phyloP scores from a whole-genome alignment of 2,888 invertebrate species.

The Polydrusus tereticollis region DNA sequence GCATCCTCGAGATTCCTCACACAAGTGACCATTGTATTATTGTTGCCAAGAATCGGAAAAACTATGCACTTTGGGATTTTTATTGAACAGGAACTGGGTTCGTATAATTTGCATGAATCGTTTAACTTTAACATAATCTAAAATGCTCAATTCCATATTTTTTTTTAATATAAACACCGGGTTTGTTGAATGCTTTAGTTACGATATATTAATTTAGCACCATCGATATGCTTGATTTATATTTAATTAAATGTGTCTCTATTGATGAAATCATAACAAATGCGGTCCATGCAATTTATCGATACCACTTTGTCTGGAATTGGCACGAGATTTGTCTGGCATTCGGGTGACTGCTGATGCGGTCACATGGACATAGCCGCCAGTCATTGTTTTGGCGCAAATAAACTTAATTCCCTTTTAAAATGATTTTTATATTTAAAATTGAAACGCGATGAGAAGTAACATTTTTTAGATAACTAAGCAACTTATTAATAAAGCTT shows the following conservation, averaged over 20 bases:
- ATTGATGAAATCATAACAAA: too few species aligned
- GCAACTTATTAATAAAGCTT: too few species aligned
- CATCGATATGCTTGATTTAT: too few species aligned
- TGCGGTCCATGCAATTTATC: slow-evolving; percentile 1
- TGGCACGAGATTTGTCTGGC: slow-evolving; percentile 24
- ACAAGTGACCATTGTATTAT: slow-evolving; percentile 27
- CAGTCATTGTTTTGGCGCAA: slow-evolving; percentile 30
- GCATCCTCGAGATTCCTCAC: slow-evolving; percentile 35
- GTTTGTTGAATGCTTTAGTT: too few species aligned
- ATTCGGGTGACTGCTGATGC: slow-evolving; percentile 1
- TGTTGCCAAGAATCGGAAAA: slow-evolving; percentile 26
- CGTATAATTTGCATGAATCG: neutral
- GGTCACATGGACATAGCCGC: slow-evolving; percentile 36
- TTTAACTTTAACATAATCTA: too few species aligned
- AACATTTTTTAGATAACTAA: too few species aligned
- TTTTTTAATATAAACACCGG: too few species aligned
- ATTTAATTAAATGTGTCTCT: too few species aligned
- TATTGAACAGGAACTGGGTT: neutral
- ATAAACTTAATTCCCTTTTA: slow-evolving; percentile 7
- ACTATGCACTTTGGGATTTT: slow-evolving; percentile 23
- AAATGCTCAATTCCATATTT: too few species aligned
- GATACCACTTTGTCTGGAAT: neutral
- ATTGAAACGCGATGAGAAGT: neutral
- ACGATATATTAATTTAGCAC: too few species aligned
- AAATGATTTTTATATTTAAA: neutral